phyloP scores from a whole-genome alignment of 2,888 invertebrate species.

The Diplazon laetatorius region DNA sequence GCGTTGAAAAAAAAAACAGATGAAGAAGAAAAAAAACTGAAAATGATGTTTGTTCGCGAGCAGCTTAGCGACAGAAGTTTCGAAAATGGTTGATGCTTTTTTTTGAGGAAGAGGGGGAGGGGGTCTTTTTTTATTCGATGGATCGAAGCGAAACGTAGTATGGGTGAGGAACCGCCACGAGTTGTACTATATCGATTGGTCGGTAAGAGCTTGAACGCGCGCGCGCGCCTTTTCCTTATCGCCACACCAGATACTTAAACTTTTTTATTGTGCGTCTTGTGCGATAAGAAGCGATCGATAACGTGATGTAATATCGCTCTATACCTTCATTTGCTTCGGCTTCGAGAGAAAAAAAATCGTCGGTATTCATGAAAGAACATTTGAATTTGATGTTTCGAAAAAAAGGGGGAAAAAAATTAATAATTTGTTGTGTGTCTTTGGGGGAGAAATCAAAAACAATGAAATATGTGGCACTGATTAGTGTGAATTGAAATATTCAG shows the following conservation, averaged over 20 bases:
- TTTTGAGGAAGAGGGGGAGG: no score
- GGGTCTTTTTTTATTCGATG: not conserved
- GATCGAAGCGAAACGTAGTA: slow-evolving; percentile 8
- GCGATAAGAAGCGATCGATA: slow-evolving; percentile 54
- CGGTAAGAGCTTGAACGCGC: no score
- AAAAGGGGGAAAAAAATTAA: no score
- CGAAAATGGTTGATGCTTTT: not conserved
- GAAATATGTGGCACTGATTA: no score
- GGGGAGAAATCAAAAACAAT: no score
- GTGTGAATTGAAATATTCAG: no score
- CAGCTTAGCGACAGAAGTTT: not conserved
- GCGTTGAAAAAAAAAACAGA: not conserved
- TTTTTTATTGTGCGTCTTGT: slow-evolving; percentile 41
- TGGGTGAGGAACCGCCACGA: not conserved
- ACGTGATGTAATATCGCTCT: slow-evolving; percentile 59
- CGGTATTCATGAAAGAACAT: no score
- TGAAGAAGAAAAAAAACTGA: no score
- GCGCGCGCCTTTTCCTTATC: slow-evolving; percentile 40
- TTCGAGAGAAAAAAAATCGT: slow-evolving; percentile 33
- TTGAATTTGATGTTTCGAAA: no score
- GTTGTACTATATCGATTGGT: slow-evolving; percentile 58
- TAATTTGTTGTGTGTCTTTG: no score
- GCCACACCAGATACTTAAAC: slow-evolving; percentile 23
- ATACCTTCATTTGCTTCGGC: slow-evolving; percentile 20
- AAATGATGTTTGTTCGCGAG: not conserved